These are phyloP conservation scores for Eremophila alpestris DNA, from an alignment of 2,797 vertebrate species.

Conservation along the genomic window DNA sequence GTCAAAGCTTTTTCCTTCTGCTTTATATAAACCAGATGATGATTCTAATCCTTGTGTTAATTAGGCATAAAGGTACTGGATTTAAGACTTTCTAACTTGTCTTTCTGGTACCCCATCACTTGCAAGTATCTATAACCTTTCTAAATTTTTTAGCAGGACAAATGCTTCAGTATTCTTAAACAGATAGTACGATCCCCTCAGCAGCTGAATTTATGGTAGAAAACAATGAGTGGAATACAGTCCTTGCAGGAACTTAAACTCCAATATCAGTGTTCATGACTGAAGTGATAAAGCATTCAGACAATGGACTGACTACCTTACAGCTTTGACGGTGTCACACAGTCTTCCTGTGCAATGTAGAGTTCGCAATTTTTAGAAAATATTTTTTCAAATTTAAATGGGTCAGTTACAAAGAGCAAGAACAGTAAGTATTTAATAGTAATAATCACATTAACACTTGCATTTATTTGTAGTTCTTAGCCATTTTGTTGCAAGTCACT, in stretches of 20 bases:
- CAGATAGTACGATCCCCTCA: neutral
- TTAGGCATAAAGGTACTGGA: neutral
- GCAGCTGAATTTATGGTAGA: neutral
- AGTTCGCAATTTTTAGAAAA: neutral
- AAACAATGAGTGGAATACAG: neutral
- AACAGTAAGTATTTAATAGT: constrained; percentile 3
- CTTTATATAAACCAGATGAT: neutral
- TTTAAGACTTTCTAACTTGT: neutral
- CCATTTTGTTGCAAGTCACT: neutral
- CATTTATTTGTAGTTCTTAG: neutral
- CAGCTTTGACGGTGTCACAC: neutral
- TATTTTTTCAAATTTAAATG: neutral
- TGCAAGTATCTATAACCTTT: neutral
- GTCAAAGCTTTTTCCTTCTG: neutral
- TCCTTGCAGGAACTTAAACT: neutral
- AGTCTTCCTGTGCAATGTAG: neutral
- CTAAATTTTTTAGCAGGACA: neutral
- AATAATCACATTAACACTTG: neutral
- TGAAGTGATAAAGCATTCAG: neutral
- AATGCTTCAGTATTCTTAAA: neutral
- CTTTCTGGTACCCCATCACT: neutral
- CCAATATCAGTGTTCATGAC: neutral
- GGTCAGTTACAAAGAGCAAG: neutral
- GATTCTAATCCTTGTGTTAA: neutral
- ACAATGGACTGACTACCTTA: neutral